Conservation (phyloP, 2,113 vertebrate genomes). For the Elaphurus davidianus region DNA sequence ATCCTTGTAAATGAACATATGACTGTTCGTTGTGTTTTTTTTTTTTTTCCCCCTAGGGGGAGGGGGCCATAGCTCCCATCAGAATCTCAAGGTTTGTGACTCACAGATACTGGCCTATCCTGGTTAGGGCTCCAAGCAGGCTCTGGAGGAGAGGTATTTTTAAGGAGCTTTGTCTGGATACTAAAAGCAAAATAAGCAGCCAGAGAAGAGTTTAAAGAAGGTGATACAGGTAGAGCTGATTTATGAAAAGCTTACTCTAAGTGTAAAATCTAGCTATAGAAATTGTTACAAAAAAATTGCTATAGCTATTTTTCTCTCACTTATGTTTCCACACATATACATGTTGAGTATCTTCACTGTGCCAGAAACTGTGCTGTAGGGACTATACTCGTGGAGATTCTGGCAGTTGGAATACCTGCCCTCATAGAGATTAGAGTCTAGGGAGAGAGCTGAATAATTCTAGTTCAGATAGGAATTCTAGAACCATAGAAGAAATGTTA, state of each 20-base stretch:
- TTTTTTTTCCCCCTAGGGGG: not conserved
- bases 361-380: not conserved
- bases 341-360: not conserved
- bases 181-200: not conserved
- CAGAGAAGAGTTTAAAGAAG: slow-evolving; percentile 23
- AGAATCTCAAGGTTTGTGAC: not conserved
- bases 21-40: not conserved
- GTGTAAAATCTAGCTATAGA: not conserved
- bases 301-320: not conserved
- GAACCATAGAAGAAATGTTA: not conserved
- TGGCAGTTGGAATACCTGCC: not conserved
- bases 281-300: not conserved
- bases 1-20: not conserved
- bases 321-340: not conserved
- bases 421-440: not conserved
- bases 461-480: not conserved
- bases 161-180: not conserved
- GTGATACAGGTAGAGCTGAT: not conserved
- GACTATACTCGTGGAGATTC: not conserved
- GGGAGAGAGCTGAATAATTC: not conserved
- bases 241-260: not conserved
- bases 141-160: not conserved
- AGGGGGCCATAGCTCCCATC: not conserved
- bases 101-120: not conserved
- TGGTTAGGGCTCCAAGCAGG: not conserved